These are phyloP conservation scores for Heliconius nattereri DNA, from an alignment of 1,140 invertebrate species.

Conservation along the genomic window DNA sequence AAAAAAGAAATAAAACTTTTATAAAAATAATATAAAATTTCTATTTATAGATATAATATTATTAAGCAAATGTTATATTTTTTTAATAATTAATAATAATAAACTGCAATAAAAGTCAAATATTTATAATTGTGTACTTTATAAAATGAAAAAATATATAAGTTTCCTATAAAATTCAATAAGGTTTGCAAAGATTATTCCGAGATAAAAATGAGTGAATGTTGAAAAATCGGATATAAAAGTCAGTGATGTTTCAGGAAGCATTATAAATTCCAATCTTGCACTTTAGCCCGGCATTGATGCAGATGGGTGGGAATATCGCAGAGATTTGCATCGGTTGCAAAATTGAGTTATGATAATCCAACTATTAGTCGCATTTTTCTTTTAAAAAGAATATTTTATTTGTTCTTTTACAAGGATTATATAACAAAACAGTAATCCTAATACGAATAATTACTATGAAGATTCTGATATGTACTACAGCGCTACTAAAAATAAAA, in stretches of 20 bases:
- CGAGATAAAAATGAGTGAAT: not conserved
- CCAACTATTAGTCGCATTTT: conserved; percentile 62
- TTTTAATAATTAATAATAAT: not conserved
- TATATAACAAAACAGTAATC: not conserved
- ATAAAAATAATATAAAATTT: not conserved
- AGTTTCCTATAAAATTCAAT: not conserved
- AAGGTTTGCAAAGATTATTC: not conserved
- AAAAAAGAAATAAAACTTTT: not conserved
- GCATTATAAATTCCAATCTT: conserved; percentile 69
- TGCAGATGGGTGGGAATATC: conserved; percentile 63
- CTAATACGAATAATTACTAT: not conserved
- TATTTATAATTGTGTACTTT: not conserved
- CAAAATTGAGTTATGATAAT: conserved; percentile 73
- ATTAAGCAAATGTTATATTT: not conserved
- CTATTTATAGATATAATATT: not conserved
- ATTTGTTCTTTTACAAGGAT: not conserved
- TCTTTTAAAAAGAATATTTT: not conserved
- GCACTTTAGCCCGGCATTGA: conserved; percentile 58
- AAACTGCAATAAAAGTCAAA: not conserved
- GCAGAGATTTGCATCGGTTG: conserved; percentile 64
- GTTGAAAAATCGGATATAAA: conserved; percentile 16
- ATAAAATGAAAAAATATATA: not conserved
- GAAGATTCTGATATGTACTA: not conserved
- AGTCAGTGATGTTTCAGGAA: conserved; percentile 40
- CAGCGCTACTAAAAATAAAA: no score